phyloP scores from a whole-genome alignment of 2,888 invertebrate species.

The Campaea margaritaria region DNA sequence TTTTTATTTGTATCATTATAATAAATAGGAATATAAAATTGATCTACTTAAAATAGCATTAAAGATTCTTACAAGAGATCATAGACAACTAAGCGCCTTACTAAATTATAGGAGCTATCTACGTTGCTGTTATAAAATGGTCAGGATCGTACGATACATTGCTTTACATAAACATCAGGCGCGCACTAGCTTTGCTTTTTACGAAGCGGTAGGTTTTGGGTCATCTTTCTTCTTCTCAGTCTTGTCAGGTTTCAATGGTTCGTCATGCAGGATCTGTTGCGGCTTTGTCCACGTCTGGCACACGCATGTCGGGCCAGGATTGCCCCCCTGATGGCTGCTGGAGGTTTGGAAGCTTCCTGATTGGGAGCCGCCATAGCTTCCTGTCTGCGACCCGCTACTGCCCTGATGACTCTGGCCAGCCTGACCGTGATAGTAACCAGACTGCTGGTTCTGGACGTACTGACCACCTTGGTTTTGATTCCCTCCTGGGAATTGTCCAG shows the following conservation, averaged over 20 bases:
- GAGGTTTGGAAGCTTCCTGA: slow-evolving; percentile 58
- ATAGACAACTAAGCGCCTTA: neutral
- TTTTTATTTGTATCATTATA: neutral
- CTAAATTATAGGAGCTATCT: no score
- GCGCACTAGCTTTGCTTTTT: slow-evolving; percentile 9
- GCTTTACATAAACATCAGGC: slow-evolving; percentile 15
- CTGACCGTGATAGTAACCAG: slow-evolving; percentile 38
- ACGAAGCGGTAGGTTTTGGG: slow-evolving; percentile 18
- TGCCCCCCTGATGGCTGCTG: slow-evolving; percentile 50
- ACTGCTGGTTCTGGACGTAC: slow-evolving; percentile 37
- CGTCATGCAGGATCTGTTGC: slow-evolving; percentile 38
- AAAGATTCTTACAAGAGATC: slow-evolving; percentile 31
- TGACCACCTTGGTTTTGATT: slow-evolving; percentile 33
- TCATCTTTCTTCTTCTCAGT: slow-evolving; percentile 28
- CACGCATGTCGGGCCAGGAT: slow-evolving; percentile 69
- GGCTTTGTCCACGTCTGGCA: slow-evolving; percentile 78
- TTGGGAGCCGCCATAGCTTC: slow-evolving; percentile 19
- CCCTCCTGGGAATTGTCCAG: slow-evolving; percentile 22
- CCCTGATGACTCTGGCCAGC: slow-evolving; percentile 23
- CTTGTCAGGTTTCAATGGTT: slow-evolving; percentile 28
- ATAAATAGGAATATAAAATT: slow-evolving; percentile 3
- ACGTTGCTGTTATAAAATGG: no score
- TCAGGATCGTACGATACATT: slow-evolving; percentile 6
- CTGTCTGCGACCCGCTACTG: slow-evolving; percentile 23
- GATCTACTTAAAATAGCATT: slow-evolving; percentile 11